phyloP scores from a whole-genome alignment of 2,113 vertebrate genomes.

The Chaetura pelagica region DNA sequence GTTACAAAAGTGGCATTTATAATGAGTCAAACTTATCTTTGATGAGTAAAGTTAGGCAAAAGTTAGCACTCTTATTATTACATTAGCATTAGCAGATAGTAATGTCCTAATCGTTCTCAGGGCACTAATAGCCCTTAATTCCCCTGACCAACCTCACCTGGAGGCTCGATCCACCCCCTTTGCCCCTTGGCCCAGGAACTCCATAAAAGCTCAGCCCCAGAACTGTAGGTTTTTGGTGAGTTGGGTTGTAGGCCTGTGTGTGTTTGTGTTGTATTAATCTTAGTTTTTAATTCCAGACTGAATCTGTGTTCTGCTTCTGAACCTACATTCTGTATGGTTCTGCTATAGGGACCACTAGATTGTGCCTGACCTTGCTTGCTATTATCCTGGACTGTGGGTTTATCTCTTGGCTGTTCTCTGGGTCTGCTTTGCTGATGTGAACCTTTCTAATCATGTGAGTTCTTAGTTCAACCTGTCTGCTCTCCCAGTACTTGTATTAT shows the following conservation, averaged over 20 bases:
- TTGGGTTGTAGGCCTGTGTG: rapidly evolving
- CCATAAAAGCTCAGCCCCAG: background rate
- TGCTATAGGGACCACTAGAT: rapidly evolving
- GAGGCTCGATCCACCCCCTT: background rate
- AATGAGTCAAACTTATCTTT: background rate
- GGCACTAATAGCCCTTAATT: background rate
- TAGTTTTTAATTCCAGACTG: rapidly evolving
- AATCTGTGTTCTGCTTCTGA: rapidly evolving
- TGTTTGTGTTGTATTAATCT: rapidly evolving
- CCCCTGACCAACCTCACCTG: background rate
- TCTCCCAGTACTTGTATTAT: rapidly evolving
- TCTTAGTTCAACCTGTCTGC: rapidly evolving
- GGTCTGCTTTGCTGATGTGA: rapidly evolving
- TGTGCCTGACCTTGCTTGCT: rapidly evolving
- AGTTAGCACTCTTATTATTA: background rate
- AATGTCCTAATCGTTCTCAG: background rate
- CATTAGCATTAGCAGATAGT: background rate
- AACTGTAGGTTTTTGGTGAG: rapidly evolving
- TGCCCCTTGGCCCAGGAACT: background rate
- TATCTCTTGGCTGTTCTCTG: rapidly evolving
- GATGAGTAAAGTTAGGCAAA: rapidly evolving
- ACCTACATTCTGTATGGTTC: rapidly evolving
- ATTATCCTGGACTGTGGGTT: rapidly evolving
- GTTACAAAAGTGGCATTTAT: background rate
- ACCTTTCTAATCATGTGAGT: rapidly evolving